Base-by-base conservation (phyloP, 2,797 vertebrate genomes). In the Staurois parvus region DNA sequence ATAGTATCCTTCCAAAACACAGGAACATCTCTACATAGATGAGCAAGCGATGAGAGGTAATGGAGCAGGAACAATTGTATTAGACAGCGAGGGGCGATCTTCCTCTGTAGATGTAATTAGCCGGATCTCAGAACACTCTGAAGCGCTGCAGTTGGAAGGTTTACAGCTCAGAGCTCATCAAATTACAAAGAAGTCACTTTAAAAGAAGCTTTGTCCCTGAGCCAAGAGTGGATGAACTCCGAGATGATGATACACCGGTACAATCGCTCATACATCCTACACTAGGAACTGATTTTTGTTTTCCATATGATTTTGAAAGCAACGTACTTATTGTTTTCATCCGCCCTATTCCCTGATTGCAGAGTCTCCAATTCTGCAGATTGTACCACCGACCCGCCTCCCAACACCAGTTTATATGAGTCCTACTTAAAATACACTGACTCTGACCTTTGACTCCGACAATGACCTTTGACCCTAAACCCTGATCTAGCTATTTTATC, bases 81-180 rank as follows among this genome's bases (percentile, higher is more conserved):
- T 26, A 73, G 32, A 13, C 13, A n/a, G 6, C 13, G 28, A 17
- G 2, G 4, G n/a, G 37, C 21, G 32, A 64, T 13, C 15, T 12
- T 69, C 29, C 19, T 21, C 67, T 72, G 11, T 9, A 29, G 52
- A 48, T 48, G n/a, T 62, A 72, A 84, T 84, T 52, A 84, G 24
- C 34, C 2, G 34, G 21, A 66, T 48, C 29, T 40, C 28, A 4
- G 19, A 17, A 28, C 26, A 13, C 75, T 37, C 48, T 56, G 21
- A 64, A 19, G 70, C 5, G 70, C 3, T 34, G n/a, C 40, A 10
- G 1, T 13, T 32, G 30, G 48, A 42, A 42, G 72, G 26, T 29
- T 72, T 48, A 48, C 48, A 30, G 26, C 81, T 67, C 17, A 69
- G 21, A 52, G 66, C 72, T 26, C 24, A 76, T 83, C 73, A 21